These are phyloP conservation scores for Lophura nycthemera DNA, from an alignment of 2,113 vertebrate species.

Conservation along the genomic window DNA sequence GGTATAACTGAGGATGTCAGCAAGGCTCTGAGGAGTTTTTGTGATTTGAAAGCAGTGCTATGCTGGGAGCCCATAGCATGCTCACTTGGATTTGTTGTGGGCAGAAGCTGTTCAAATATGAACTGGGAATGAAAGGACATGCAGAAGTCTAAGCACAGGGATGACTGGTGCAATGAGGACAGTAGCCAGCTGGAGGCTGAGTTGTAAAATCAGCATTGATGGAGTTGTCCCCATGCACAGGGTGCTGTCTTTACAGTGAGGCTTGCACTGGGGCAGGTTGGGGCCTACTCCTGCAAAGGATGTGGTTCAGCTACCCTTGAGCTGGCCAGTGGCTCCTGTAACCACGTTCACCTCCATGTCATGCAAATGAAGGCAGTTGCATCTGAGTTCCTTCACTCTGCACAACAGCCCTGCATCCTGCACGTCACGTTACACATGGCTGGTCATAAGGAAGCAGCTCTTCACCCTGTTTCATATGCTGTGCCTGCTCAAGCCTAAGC, in stretches of 20 bases:
- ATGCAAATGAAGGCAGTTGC: slow-evolving; percentile 1
- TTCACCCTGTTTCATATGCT: not conserved
- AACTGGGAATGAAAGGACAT: not conserved
- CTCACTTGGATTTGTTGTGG: not conserved
- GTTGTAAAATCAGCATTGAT: not conserved
- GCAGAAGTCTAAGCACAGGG: not conserved
- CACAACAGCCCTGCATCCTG: fast-evolving
- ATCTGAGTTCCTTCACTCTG: not conserved
- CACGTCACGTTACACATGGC: fast-evolving
- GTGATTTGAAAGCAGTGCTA: not conserved
- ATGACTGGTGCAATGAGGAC: not conserved
- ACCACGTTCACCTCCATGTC: fast-evolving
- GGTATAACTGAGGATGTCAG: not conserved
- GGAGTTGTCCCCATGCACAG: not conserved
- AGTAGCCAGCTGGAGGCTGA: fast-evolving
- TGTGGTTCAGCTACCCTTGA: not conserved
- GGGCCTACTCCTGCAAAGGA: not conserved
- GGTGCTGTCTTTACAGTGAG: not conserved
- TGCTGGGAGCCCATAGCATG: fast-evolving
- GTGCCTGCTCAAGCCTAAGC: not conserved
- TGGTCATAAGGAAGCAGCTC: not conserved
- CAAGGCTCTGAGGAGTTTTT: not conserved
- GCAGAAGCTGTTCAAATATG: not conserved
- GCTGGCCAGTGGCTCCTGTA: too few relatives aligned
- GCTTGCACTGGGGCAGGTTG: not conserved